Evolutionary conservation across 2,797 vertebrate species (phyloP).

Genomic region (Acanthurus leucopareius): DNA sequence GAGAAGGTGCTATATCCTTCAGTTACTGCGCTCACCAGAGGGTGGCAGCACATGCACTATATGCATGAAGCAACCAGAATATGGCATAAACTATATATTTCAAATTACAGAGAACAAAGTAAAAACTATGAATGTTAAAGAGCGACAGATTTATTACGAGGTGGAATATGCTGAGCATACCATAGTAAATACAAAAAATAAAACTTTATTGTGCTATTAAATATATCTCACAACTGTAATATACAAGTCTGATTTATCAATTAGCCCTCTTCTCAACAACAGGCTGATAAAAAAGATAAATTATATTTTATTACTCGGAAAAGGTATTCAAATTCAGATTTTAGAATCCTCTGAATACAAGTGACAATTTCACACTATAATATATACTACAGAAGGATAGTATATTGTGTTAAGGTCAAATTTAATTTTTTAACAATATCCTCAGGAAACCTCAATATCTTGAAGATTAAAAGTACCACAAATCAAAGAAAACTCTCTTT

Average conservation of each 20-base stretch:
- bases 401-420: neutral
- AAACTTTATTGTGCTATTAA: too few species aligned
- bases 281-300: neutral
- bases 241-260: neutral
- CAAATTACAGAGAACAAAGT: too few species aligned
- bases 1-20: too few species aligned
- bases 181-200: too few species aligned
- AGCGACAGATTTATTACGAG: too few species aligned
- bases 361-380: neutral
- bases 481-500: slow-evolving; percentile 22
- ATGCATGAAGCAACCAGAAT: too few species aligned
- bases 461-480: neutral
- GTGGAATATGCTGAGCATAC: too few species aligned
- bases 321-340: neutral
- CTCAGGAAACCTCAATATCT: neutral
- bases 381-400: neutral
- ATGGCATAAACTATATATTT: too few species aligned
- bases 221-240: too few species aligned
- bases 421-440: neutral
- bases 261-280: neutral
- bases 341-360: neutral
- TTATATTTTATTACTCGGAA: neutral
- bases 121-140: too few species aligned
- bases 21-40: too few species aligned
- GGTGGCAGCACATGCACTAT: neutral